These are phyloP conservation scores for Panopea generosa DNA, from an alignment of 2,888 invertebrate genomes.

Conservation along the genomic window DNA sequence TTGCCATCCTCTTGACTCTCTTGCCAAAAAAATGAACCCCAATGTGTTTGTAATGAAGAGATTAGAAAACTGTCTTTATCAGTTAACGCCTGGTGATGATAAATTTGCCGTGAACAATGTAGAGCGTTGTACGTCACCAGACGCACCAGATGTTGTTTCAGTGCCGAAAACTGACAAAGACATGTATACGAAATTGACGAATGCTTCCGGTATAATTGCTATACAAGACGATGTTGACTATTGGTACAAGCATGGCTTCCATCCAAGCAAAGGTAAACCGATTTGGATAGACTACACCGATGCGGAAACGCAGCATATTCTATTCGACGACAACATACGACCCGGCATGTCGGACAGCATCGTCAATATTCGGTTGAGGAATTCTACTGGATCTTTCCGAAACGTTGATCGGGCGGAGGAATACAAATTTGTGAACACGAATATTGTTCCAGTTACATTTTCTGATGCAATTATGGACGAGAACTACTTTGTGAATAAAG, in stretches of 20 bases:
- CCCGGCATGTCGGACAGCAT: slow-evolving; percentile 58
- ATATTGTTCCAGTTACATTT: slow-evolving; percentile 55
- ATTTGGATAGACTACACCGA: slow-evolving; percentile 51
- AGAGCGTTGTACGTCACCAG: too few species aligned
- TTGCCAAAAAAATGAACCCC: slow-evolving; percentile 17
- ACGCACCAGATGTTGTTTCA: too few species aligned
- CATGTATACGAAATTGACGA: slow-evolving; percentile 47
- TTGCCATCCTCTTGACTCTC: slow-evolving; percentile 22
- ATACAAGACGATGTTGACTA: slow-evolving; percentile 43
- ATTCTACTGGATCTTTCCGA: slow-evolving; percentile 22
- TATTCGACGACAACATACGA: slow-evolving; percentile 63
- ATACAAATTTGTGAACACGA: slow-evolving; percentile 46
- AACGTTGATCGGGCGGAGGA: slow-evolving; percentile 43
- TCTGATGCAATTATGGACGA: slow-evolving; percentile 57
- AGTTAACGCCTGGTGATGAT: background rate
- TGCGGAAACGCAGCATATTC: slow-evolving; percentile 48
- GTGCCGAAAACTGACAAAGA: slow-evolving; percentile 39
- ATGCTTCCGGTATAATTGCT: slow-evolving; percentile 37
- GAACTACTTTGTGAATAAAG: slow-evolving; percentile 54
- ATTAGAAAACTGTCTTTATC: slow-evolving; percentile 13
- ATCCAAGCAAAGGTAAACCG: slow-evolving; percentile 55
- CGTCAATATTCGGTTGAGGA: slow-evolving; percentile 48
- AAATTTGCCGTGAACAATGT: too few species aligned
- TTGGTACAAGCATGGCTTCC: slow-evolving; percentile 51
- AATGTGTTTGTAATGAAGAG: slow-evolving; percentile 20